These are phyloP conservation scores for Syndactyla subalaris DNA, from an alignment of 2,797 vertebrate genomes.

Conservation along the genomic window DNA sequence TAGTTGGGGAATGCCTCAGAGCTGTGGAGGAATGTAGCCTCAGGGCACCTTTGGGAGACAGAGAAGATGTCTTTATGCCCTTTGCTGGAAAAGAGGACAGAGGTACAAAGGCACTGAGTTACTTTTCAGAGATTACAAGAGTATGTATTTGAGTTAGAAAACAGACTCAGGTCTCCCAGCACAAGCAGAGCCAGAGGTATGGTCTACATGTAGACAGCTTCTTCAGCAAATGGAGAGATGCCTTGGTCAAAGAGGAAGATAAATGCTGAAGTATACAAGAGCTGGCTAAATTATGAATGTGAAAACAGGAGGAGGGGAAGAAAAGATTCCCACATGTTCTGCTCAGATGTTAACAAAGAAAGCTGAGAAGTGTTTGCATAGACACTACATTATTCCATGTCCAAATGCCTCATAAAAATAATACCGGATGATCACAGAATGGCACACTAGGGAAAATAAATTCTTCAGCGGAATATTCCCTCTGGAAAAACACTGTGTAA, in stretches of 20 bases:
- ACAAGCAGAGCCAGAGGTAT: not conserved
- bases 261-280: not conserved
- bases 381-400: constrained; percentile 75
- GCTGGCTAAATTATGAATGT: constrained; percentile 60
- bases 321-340: constrained; percentile 72
- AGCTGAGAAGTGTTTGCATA: constrained; percentile 78
- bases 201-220: not conserved
- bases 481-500: constrained; percentile 75
- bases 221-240: not conserved
- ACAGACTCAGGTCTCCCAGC: not conserved
- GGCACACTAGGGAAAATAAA: constrained; percentile 65
- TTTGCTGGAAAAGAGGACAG: not conserved
- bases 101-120: not conserved
- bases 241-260: not conserved
- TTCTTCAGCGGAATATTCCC: constrained; percentile 71
- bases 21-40: not conserved
- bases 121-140: not conserved
- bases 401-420: constrained; percentile 78
- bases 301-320: constrained; percentile 44
- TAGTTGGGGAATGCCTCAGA: not conserved
- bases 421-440: constrained; percentile 71
- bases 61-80: constrained; percentile 3
- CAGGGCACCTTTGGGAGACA: not conserved
- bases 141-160: not conserved
- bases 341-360: constrained; percentile 78